Evolutionary conservation across 2,888 invertebrate genomes (phyloP).

Genomic region (Dione vanillae): DNA sequence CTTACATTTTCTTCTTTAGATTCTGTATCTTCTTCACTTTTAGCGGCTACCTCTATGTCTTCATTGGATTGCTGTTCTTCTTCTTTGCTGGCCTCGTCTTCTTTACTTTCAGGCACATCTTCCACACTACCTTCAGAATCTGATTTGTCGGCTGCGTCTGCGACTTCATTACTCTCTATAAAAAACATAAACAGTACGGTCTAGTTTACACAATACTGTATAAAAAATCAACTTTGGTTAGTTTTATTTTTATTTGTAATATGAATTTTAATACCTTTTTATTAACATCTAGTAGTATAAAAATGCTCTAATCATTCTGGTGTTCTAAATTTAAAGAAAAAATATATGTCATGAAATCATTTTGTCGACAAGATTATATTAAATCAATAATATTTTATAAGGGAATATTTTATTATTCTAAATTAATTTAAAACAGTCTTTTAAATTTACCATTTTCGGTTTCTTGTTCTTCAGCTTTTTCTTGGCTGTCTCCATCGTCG

Average conservation of each 20-base stretch:
- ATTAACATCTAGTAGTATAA: no score
- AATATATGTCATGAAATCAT: no score
- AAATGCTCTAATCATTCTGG: no score
- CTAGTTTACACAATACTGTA: no score
- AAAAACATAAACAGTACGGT: slow-evolving; percentile 47
- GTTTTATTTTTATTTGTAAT: no score
- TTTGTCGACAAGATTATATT: no score
- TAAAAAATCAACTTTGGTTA: no score
- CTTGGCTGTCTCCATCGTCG: slow-evolving; percentile 61
- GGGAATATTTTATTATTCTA: not conserved
- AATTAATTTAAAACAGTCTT: not conserved
- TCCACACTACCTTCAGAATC: slow-evolving; percentile 55
- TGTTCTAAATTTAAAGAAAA: no score
- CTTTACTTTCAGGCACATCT: slow-evolving; percentile 52
- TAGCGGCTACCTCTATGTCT: slow-evolving; percentile 55
- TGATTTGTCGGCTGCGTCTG: slow-evolving; percentile 64
- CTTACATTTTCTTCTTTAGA: slow-evolving; percentile 47
- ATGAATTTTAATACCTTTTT: no score
- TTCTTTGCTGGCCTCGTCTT: slow-evolving; percentile 54
- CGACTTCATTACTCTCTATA: slow-evolving; percentile 72
- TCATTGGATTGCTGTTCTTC: slow-evolving; percentile 57
- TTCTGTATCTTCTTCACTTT: slow-evolving; percentile 52
- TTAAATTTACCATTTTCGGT: slow-evolving; percentile 67
- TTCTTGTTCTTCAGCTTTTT: slow-evolving; percentile 77
- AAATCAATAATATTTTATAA: no score